Percentiles rank a stretch among this genome's conserved stretches.
These are phyloP conservation scores for Callorhinus ursinus DNA, from an alignment of 2,113 vertebrate species.

Conservation along the genomic window DNA sequence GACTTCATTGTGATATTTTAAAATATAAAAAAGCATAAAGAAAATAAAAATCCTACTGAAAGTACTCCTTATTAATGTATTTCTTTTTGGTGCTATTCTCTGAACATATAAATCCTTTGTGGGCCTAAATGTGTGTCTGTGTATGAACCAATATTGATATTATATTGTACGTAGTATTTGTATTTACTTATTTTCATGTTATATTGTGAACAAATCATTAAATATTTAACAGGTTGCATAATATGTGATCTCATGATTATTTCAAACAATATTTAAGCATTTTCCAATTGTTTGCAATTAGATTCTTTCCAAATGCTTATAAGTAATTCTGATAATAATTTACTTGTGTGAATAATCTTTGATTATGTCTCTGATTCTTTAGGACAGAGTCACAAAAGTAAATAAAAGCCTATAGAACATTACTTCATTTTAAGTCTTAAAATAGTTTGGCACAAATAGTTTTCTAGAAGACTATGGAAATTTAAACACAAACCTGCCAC, in stretches of 20 bases:
- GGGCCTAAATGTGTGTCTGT: neutral
- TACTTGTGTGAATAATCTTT: neutral
- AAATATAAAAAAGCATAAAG: neutral
- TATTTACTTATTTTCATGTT: neutral
- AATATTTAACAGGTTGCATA: slow-evolving; percentile 1
- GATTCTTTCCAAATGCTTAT: neutral
- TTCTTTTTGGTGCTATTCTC: neutral
- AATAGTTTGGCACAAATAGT: neutral
- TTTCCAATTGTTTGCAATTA: neutral
- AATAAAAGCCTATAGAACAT: neutral
- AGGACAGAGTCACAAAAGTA: neutral
- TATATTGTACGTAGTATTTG: neutral
- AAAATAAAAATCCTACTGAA: neutral
- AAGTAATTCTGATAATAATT: neutral
- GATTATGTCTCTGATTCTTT: neutral
- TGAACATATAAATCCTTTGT: neutral
- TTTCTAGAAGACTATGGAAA: neutral
- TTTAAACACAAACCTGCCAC: neutral
- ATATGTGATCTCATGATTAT: neutral
- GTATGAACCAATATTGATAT: neutral
- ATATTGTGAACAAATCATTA: neutral
- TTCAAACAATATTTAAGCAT: neutral
- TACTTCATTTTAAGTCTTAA: neutral
- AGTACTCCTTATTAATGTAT: neutral
- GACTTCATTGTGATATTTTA: slow-evolving; percentile 18